Percentiles rank a stretch among this genome's conserved stretches.
Evolutionary conservation across 2,888 invertebrate species (phyloP).

Genomic region (Chironomus tentans): DNA sequence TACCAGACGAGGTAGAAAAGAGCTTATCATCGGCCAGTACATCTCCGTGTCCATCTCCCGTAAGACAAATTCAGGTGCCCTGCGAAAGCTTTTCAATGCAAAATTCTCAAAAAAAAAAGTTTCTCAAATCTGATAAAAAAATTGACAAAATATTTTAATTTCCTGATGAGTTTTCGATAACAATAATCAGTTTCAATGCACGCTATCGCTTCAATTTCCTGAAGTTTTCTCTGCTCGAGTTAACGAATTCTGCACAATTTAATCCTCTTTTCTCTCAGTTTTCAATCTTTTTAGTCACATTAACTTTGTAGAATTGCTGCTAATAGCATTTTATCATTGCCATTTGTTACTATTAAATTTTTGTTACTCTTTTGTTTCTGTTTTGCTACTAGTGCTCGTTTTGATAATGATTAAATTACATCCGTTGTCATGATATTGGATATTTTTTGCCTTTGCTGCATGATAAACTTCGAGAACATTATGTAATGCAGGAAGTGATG

Average conservation of each 20-base stretch:
- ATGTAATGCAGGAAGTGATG: too few relatives aligned
- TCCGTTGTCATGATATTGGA: too few relatives aligned
- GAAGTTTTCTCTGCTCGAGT: background rate
- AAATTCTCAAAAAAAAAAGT: background rate
- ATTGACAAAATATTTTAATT: background rate
- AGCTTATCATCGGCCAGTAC: conserved; percentile 86
- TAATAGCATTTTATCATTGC: too few relatives aligned
- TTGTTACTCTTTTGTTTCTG: too few relatives aligned
- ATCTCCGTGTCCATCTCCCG: conserved; percentile 87
- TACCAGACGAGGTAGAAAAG: conserved; percentile 85
- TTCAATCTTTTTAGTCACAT: background rate
- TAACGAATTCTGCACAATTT: background rate
- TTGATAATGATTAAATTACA: too few relatives aligned
- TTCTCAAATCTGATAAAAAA: background rate
- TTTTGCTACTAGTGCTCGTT: too few relatives aligned
- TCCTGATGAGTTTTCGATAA: background rate
- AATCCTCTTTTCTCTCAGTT: background rate
- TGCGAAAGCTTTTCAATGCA: background rate
- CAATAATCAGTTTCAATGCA: background rate
- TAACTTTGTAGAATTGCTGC: too few relatives aligned
- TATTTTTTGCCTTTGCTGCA: too few relatives aligned
- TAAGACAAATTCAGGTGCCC: conserved; percentile 46
- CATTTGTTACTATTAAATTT: too few relatives aligned
- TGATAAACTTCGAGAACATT: too few relatives aligned
- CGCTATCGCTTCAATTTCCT: conserved; percentile 13